These are phyloP conservation scores for Mesorhabditis spiculigera DNA, from an alignment of 2,888 invertebrate species.

Conservation along the genomic window DNA sequence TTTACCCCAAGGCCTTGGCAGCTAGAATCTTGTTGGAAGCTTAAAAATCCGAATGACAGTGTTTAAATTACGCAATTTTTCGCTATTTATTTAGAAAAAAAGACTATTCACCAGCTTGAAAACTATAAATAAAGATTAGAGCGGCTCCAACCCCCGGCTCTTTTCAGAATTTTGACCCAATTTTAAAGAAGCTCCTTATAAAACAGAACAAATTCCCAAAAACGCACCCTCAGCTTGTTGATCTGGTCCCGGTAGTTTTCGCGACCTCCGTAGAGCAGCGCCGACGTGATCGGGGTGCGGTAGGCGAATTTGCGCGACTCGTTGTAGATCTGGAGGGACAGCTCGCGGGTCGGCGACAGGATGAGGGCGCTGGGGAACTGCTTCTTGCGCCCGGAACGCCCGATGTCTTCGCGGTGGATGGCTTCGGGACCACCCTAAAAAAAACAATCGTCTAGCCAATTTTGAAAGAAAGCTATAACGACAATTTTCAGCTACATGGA, in stretches of 20 bases:
- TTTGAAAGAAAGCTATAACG: too few relatives aligned
- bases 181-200: not conserved
- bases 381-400: slow-evolving; percentile 72
- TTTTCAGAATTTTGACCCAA: not conserved
- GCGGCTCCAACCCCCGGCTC: not conserved
- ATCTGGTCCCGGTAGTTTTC: slow-evolving; percentile 59
- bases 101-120: too few relatives aligned
- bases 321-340: slow-evolving; percentile 96
- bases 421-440: slow-evolving; percentile 48
- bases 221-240: slow-evolving; percentile 55
- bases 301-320: slow-evolving; percentile 98
- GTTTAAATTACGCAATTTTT: not conserved
- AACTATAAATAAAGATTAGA: not conserved
- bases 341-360: slow-evolving; percentile 92
- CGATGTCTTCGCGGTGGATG: slow-evolving; percentile 35
- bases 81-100: too few relatives aligned
- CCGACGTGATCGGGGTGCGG: slow-evolving; percentile 89
- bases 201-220: not conserved
- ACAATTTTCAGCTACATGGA: too few relatives aligned
- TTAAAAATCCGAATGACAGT: too few relatives aligned
- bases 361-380: slow-evolving; percentile 92
- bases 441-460: not conserved
- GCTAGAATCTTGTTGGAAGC: too few relatives aligned
- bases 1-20: too few relatives aligned
- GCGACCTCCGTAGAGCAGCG: slow-evolving; percentile 90